Percentiles rank a stretch among this genome's conserved stretches.
These are phyloP conservation scores for Hirtodrosophila trivittata DNA, from an alignment of 2,888 invertebrate species.

Conservation along the genomic window DNA sequence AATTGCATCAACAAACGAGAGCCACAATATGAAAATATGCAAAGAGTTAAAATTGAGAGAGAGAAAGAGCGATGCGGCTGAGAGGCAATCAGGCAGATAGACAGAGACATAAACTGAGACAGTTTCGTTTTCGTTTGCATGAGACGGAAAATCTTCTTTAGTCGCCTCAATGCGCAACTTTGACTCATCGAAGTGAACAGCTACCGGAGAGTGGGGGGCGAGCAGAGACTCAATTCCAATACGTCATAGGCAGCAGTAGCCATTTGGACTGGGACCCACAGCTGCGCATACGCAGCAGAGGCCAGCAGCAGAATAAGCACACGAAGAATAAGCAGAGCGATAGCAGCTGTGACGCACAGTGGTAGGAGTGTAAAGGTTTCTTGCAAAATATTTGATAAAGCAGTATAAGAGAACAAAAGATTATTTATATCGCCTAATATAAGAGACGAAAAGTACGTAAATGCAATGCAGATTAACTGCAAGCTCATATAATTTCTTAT, in stretches of 20 bases:
- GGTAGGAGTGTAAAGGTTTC: constrained; percentile 4
- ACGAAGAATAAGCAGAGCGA: constrained; percentile 38
- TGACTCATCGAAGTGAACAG: constrained; percentile 42
- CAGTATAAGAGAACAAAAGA: too few relatives aligned
- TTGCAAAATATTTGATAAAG: not conserved
- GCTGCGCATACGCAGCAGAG: constrained; percentile 61
- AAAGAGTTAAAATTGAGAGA: constrained; percentile 19
- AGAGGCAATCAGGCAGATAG: constrained; percentile 22
- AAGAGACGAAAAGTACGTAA: too few relatives aligned
- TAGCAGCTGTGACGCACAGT: constrained; percentile 37
- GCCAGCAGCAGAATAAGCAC: constrained; percentile 30
- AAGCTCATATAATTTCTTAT: too few relatives aligned
- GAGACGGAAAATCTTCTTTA: constrained; percentile 51
- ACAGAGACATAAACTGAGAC: constrained; percentile 40
- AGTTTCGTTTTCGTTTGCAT: constrained; percentile 74
- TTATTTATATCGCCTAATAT: too few relatives aligned
- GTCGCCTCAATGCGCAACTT: constrained; percentile 33
- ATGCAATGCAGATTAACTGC: too few relatives aligned
- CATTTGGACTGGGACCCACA: constrained; percentile 42
- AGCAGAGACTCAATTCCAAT: constrained; percentile 32
- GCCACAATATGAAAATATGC: constrained; percentile 34
- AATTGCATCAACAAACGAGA: constrained; percentile 49
- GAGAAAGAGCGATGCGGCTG: constrained; percentile 1
- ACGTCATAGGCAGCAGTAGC: constrained; percentile 56
- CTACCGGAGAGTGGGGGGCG: not conserved